Evolutionary conservation across 2,888 invertebrate genomes (phyloP).

Genomic region (Tribolium freemani): DNA sequence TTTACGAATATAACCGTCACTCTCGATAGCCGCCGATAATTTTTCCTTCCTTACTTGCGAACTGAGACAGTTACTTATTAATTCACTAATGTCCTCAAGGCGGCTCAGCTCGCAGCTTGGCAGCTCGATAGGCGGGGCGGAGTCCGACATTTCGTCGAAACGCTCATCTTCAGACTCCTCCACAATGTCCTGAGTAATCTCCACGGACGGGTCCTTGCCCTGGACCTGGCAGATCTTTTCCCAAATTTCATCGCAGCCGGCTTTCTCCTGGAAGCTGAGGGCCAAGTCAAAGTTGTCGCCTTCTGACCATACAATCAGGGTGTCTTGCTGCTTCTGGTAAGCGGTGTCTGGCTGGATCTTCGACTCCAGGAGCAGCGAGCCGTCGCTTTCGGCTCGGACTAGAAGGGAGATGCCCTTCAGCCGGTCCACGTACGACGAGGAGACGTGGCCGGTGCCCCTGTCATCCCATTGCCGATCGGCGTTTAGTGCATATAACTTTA

Average conservation of each 20-base stretch:
- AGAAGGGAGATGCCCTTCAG: constrained; percentile 95
- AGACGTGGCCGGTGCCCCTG: constrained; percentile 98
- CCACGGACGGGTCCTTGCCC: constrained; percentile 98
- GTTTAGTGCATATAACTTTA: constrained; percentile 99
- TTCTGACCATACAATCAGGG: constrained; percentile 99
- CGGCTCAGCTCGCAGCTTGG: constrained; percentile 95
- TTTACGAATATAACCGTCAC: constrained; percentile 95
- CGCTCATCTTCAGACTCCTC: constrained; percentile 97
- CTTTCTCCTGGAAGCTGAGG: constrained; percentile 99
- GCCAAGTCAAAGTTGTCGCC: constrained; percentile 99
- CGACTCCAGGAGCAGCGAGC: constrained; percentile 94
- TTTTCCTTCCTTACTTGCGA: constrained; percentile 95
- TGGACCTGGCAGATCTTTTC: constrained; percentile 99
- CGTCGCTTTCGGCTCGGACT: constrained; percentile 97
- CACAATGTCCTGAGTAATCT: constrained; percentile 96
- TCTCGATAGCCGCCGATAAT: constrained; percentile 92
- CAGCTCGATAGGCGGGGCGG: constrained; percentile 93
- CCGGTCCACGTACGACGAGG: constrained; percentile 94
- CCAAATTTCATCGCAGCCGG: constrained; percentile 99
- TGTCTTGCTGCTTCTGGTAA: constrained; percentile 99
- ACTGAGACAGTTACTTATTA: constrained; percentile 89
- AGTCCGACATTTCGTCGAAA: constrained; percentile 96
- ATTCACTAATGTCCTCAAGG: constrained; percentile 95
- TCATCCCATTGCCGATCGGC: constrained; percentile 99
- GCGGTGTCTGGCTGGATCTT: constrained; percentile 98